These are phyloP conservation scores for Aplidium turbinatum DNA, from an alignment of 23 tunicate species.

Conservation along the genomic window DNA sequence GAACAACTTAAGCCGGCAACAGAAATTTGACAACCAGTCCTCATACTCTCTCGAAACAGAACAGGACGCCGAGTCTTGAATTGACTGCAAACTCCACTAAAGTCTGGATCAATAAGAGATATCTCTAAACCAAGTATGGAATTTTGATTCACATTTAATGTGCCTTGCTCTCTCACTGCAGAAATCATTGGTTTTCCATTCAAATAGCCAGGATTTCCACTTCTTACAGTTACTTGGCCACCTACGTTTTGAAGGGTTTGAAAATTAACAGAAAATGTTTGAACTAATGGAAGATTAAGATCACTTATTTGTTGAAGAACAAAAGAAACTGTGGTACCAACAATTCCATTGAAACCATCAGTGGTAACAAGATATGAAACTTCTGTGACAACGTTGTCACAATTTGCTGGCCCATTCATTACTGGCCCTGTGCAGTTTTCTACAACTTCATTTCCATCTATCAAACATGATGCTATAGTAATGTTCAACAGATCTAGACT, in stretches of 20 bases:
- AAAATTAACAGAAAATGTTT: not conserved
- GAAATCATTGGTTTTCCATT: constrained; percentile 47
- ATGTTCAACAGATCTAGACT: no score
- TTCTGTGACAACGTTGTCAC: constrained; percentile 19
- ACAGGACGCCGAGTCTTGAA: not conserved
- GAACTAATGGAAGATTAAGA: constrained; percentile 1
- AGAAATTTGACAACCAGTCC: not conserved
- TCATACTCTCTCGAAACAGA: not conserved
- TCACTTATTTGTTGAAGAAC: not conserved
- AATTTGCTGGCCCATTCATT: no score
- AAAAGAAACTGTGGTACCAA: not conserved
- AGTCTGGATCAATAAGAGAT: not conserved
- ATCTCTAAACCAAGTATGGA: not conserved
- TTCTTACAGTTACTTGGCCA: not conserved
- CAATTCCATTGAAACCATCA: constrained; percentile 26
- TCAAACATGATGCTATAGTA: no score
- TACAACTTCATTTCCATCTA: no score
- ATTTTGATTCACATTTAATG: not conserved
- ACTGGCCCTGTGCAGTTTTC: no score
- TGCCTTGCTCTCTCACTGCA: constrained; percentile 9
- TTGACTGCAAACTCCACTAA: not conserved
- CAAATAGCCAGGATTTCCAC: constrained; percentile 75
- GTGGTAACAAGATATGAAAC: constrained; percentile 6
- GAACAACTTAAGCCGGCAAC: not conserved
- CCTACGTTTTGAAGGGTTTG: not conserved